Base-by-base conservation (phyloP, 2,888 invertebrate genomes). In the Eristalis tenax region DNA sequence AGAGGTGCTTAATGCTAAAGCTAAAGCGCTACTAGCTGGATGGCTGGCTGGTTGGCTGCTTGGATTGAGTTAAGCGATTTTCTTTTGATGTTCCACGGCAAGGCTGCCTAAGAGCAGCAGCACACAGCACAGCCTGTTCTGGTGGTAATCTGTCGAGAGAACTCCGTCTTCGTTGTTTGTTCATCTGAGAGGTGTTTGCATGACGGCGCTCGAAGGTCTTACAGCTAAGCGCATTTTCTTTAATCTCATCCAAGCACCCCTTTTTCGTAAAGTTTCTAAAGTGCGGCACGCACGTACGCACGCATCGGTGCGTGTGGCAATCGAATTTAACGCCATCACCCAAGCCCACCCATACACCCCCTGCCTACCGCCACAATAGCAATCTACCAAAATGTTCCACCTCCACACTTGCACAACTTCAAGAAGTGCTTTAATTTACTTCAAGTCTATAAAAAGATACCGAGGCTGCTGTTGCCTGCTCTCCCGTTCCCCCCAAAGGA, bases 301-400 rank as follows among this genome's bases (percentile, higher is more conserved):
- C 74, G 40, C 78, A 74, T 64, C 57, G 63, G 74, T 83, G 79
- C 86, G 83, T 83, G 70, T 35, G 66, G 65, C 75, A 79, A 75
- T 83, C 78, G 86, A 79, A 75, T 83, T 86, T 78, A 59, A 83
- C 43, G 86, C 3, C 50, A n/a, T 43, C n/a, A 43, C 32, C 35
- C 35, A 63, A 22, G n/a, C 28, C 56, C 50, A 50, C n/a, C 50
- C n/a, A 0, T 5, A 32, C 32, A 4, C 28, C 2, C 28, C 32
- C 32, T 6, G 6, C 56, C 43, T n/a, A 4, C 43, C n/a, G 1
- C 4, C 32, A 35, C 23, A 22, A 18, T 57, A 13, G 11, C 57
- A 59, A 22, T 0, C 8, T 59, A 4, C 23, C 57, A 10, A 32
- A 61, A 38, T 65, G 22, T 38, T 38, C 32, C 40, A 56, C 38